Percentiles rank a stretch among this genome's conserved stretches.
phyloP scores from a whole-genome alignment of 2,797 vertebrate genomes.

The Buceros bicornis region DNA sequence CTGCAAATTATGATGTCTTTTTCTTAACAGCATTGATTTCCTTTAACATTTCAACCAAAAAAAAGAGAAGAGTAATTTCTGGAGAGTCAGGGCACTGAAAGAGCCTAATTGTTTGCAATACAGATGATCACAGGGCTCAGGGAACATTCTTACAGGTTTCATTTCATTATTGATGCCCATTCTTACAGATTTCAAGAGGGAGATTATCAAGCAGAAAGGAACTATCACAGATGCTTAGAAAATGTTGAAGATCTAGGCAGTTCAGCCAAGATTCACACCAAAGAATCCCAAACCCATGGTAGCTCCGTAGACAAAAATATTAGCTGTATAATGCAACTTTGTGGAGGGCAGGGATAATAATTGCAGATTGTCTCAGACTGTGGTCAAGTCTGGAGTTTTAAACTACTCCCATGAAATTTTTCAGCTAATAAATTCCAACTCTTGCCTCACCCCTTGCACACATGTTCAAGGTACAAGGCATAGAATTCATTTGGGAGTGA shows the following conservation, averaged over 20 bases:
- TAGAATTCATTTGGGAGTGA: neutral
- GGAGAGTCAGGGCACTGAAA: conserved; percentile 22
- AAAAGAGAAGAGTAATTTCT: conserved; percentile 50
- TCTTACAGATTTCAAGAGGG: neutral
- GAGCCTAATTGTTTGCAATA: conserved; percentile 56
- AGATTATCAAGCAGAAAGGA: neutral
- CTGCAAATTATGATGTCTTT: conserved; percentile 55
- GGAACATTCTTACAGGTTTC: conserved; percentile 6
- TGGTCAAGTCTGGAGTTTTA: neutral
- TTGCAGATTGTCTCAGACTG: neutral
- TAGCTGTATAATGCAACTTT: neutral
- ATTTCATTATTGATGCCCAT: neutral
- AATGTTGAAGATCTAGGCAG: neutral
- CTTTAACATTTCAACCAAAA: conserved; percentile 53
- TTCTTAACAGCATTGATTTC: conserved; percentile 68
- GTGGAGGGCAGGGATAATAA: neutral
- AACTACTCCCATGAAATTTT: neutral
- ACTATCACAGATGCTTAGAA: neutral
- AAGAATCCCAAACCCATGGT: neutral
- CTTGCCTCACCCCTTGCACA: neutral
- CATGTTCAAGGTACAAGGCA: neutral
- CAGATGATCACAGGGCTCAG: conserved; percentile 28
- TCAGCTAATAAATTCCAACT: neutral
- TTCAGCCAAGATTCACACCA: neutral
- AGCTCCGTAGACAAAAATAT: neutral